These are phyloP conservation scores for Lagocephalus sceleratus DNA, from an alignment of 2,797 vertebrate genomes.

Conservation along the genomic window DNA sequence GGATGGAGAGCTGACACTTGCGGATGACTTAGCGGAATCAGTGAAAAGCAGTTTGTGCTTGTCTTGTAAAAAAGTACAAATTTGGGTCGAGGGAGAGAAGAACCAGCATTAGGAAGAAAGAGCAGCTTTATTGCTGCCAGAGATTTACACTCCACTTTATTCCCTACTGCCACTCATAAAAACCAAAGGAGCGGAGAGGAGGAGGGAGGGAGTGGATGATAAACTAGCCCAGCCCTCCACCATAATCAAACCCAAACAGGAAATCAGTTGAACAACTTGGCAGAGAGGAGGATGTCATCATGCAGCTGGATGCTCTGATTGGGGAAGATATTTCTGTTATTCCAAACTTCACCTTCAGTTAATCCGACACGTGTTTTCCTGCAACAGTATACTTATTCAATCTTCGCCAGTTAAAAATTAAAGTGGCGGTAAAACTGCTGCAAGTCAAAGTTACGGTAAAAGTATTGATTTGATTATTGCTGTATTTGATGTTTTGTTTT, in stretches of 20 bases:
- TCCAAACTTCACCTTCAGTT: constrained; percentile 61
- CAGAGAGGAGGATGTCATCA: constrained; percentile 58
- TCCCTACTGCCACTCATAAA: constrained; percentile 76
- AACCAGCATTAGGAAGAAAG: constrained; percentile 69
- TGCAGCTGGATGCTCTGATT: constrained; percentile 65
- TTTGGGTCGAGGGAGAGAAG: constrained; percentile 69
- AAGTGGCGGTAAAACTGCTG: neutral
- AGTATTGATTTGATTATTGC: constrained; percentile 18
- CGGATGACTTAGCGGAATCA: constrained; percentile 57
- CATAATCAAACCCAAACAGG: constrained; percentile 79
- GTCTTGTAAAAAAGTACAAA: constrained; percentile 62
- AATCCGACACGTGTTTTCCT: constrained; percentile 13
- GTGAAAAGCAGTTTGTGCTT: constrained; percentile 48
- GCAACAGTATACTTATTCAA: constrained; percentile 4
- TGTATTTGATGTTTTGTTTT: constrained; percentile 14
- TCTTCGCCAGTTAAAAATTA: constrained; percentile 5
- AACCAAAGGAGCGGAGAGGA: constrained; percentile 63
- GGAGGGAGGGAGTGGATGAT: constrained; percentile 68
- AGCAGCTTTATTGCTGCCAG: constrained; percentile 75
- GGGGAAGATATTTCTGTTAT: constrained; percentile 46
- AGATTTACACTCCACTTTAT: constrained; percentile 78
- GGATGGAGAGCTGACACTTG: constrained; percentile 63
- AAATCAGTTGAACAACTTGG: constrained; percentile 66
- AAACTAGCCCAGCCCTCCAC: constrained; percentile 54
- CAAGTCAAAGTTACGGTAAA: constrained; percentile 10